phyloP scores from a whole-genome alignment of 2,888 invertebrate genomes.

The Physocephala rufipes region DNA sequence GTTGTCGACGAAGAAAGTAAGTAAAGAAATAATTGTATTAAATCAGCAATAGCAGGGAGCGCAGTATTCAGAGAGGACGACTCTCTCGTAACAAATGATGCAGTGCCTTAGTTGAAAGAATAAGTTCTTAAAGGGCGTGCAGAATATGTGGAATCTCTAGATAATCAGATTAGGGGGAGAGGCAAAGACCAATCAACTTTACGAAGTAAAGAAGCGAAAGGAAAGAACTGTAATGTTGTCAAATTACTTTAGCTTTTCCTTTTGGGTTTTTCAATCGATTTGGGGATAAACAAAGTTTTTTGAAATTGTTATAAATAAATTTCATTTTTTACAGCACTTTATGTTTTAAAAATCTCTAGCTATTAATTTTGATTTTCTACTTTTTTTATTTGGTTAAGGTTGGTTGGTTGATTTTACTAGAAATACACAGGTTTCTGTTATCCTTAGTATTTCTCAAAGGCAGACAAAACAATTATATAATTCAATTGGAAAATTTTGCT shows the following conservation, averaged over 20 bases:
- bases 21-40: constrained; percentile 63
- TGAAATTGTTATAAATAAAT: neutral
- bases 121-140: neutral
- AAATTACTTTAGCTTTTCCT: neutral
- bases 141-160: too few relatives aligned
- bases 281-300: neutral
- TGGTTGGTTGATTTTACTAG: too few relatives aligned
- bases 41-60: neutral
- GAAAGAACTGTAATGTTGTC: neutral
- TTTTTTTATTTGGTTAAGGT: too few relatives aligned
- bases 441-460: too few relatives aligned
- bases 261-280: neutral
- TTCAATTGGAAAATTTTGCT: too few relatives aligned
- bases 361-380: too few relatives aligned
- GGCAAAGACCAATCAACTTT: neutral
- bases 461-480: too few relatives aligned
- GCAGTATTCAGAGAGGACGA: neutral
- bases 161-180: neutral
- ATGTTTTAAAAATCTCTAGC: too few relatives aligned
- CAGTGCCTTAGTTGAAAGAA: neutral
- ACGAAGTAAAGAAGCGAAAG: neutral
- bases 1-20: constrained; percentile 85
- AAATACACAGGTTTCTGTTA: too few relatives aligned
- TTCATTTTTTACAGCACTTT: too few relatives aligned
- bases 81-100: too few relatives aligned